A percentile compares a stretch with the other conserved stretches of the same genome.
phyloP scores from a whole-genome alignment of 2,888 invertebrate genomes.

The Cetonia aurata region DNA sequence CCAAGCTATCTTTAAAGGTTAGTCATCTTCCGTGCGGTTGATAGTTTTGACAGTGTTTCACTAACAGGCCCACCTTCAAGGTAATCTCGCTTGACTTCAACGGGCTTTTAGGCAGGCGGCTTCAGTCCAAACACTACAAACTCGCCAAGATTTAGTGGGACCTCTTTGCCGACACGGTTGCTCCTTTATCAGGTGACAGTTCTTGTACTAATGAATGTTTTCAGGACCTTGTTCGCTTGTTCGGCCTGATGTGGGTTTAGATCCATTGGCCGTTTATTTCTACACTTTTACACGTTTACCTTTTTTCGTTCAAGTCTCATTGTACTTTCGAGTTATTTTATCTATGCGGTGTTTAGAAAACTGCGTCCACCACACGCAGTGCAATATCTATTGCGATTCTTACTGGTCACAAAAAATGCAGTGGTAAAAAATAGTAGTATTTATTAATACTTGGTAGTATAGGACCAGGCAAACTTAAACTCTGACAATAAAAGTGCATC shows the following conservation, averaged over 20 bases:
- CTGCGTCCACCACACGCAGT: slow-evolving; percentile 46
- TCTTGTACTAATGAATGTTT: slow-evolving; percentile 65
- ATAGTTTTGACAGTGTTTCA: slow-evolving; percentile 42
- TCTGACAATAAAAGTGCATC: too few relatives aligned
- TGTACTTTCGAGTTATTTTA: slow-evolving; percentile 43
- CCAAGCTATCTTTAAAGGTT: slow-evolving; percentile 52
- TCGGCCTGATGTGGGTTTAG: slow-evolving; percentile 48
- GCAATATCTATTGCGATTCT: slow-evolving; percentile 11
- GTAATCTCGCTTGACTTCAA: slow-evolving; percentile 46
- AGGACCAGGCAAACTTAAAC: too few relatives aligned
- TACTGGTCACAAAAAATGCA: slow-evolving; percentile 11
- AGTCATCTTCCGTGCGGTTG: slow-evolving; percentile 46
- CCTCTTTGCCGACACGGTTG: slow-evolving; percentile 63
- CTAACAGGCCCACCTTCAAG: slow-evolving; percentile 48
- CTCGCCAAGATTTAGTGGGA: slow-evolving; percentile 63
- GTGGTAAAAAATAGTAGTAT: neutral
- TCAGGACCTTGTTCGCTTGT: slow-evolving; percentile 61
- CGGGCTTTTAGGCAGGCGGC: slow-evolving; percentile 54
- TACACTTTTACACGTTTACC: slow-evolving; percentile 49
- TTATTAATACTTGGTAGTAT: slow-evolving; percentile 1
- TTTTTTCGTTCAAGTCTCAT: slow-evolving; percentile 39
- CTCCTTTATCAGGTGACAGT: slow-evolving; percentile 65
- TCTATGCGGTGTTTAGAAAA: slow-evolving; percentile 42
- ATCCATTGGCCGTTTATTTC: slow-evolving; percentile 48
- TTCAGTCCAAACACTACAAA: slow-evolving; percentile 60